Conservation (phyloP, 1,140 invertebrate species). For the Pseudachorutes palmiensis region DNA sequence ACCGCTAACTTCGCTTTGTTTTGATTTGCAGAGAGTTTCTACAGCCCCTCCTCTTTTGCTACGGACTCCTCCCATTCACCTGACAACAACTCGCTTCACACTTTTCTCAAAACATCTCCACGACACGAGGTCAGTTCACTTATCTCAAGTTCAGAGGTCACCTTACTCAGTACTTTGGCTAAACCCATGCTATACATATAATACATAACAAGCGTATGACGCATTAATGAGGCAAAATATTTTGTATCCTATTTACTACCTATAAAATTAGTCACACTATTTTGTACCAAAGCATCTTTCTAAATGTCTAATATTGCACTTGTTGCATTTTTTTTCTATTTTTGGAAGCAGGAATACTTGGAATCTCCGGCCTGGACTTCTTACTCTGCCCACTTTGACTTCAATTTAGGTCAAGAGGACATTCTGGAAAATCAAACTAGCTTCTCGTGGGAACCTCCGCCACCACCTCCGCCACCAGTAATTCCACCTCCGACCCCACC, state of each 20-base stretch:
- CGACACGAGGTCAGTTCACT: background rate
- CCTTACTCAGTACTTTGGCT: too few relatives aligned
- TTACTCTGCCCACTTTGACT: background rate
- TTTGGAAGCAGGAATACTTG: slow-evolving; percentile 2
- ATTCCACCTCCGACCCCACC: background rate
- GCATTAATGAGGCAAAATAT: too few relatives aligned
- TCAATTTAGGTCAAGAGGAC: background rate
- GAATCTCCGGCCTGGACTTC: slow-evolving; percentile 1
- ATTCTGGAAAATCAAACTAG: background rate
- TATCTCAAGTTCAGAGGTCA: too few relatives aligned
- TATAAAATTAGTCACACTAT: too few relatives aligned
- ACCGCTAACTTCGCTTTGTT: background rate
- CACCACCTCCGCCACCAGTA: background rate
- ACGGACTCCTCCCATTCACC: background rate
- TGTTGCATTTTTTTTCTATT: background rate
- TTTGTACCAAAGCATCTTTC: too few relatives aligned
- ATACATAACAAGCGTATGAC: too few relatives aligned
- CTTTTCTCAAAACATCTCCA: background rate
- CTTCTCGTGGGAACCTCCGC: background rate
- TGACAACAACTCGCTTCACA: background rate
- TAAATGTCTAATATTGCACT: background rate
- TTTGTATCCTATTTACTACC: too few relatives aligned
- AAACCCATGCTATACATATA: too few relatives aligned
- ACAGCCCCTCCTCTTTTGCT: background rate
- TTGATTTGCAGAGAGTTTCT: slow-evolving; percentile 4